Percentiles rank a stretch among this genome's conserved stretches.
phyloP scores from a whole-genome alignment of 2,113 vertebrate genomes.

The Aviceda subcristata region DNA sequence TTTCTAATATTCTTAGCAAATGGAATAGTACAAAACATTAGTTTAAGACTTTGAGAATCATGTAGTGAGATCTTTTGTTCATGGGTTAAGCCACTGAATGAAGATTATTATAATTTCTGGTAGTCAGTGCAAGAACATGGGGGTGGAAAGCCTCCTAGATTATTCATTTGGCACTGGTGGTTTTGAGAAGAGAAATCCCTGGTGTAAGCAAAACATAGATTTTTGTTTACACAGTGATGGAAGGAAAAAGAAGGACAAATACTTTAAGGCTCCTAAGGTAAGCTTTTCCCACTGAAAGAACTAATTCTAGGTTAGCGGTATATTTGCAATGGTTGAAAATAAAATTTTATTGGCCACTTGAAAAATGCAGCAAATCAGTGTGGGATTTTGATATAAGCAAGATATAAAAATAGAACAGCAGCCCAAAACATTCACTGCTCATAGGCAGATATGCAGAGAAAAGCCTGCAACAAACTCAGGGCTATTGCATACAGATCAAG shows the following conservation, averaged over 20 bases:
- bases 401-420: not conserved
- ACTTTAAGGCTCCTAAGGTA: not conserved
- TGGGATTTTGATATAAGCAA: not conserved
- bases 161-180: not conserved
- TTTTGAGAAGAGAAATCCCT: not conserved
- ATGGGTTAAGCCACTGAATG: not conserved
- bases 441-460: not conserved
- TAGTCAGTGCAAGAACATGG: not conserved
- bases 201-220: not conserved
- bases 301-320: not conserved
- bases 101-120: not conserved
- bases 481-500: not conserved
- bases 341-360: not conserved
- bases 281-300: not conserved
- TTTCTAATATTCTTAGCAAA: not conserved
- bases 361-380: not conserved
- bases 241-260: not conserved
- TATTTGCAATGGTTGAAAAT: not conserved
- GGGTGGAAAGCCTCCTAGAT: not conserved
- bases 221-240: not conserved
- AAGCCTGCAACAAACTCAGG: not conserved
- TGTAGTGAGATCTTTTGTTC: not conserved
- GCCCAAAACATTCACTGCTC: not conserved
- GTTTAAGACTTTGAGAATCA: not conserved
- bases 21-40: not conserved